phyloP scores from a whole-genome alignment of 2,888 invertebrate species.

The Dioctria rufipes region DNA sequence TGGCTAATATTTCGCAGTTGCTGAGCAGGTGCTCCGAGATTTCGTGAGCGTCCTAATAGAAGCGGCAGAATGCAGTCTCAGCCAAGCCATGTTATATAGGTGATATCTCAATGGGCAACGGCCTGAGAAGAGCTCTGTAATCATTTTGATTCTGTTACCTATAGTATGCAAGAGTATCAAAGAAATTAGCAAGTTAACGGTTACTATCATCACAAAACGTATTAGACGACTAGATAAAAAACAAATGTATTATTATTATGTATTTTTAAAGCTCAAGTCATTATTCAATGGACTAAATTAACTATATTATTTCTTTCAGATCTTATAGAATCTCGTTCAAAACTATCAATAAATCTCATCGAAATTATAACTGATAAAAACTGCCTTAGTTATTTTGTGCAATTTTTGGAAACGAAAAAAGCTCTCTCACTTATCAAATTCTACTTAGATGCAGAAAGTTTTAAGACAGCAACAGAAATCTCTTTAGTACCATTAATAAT shows the following conservation, averaged over 20 bases:
- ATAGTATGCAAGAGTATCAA: too few relatives aligned
- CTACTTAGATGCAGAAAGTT: conserved; percentile 83
- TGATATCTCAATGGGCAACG: too few relatives aligned
- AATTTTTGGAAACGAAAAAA: conserved; percentile 86
- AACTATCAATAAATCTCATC: conserved; percentile 81
- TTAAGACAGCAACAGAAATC: conserved; percentile 72
- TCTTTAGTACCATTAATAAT: neutral
- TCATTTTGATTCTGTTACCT: too few relatives aligned
- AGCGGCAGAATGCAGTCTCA: too few relatives aligned
- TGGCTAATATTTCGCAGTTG: too few relatives aligned
- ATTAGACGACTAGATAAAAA: neutral
- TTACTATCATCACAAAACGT: too few relatives aligned
- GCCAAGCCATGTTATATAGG: too few relatives aligned
- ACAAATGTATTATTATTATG: neutral
- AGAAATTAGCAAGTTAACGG: too few relatives aligned
- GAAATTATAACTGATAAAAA: conserved; percentile 85
- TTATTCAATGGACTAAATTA: neutral
- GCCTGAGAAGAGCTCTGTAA: too few relatives aligned
- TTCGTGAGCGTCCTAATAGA: too few relatives aligned
- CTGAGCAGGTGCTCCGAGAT: too few relatives aligned
- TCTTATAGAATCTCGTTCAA: conserved; percentile 67
- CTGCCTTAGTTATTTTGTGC: conserved; percentile 86
- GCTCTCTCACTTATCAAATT: conserved; percentile 80
- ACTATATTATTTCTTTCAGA: conserved; percentile 61
- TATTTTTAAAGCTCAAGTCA: neutral